Evolutionary conservation across 2,797 vertebrate species (phyloP).

Genomic region (Xenops minutus): DNA sequence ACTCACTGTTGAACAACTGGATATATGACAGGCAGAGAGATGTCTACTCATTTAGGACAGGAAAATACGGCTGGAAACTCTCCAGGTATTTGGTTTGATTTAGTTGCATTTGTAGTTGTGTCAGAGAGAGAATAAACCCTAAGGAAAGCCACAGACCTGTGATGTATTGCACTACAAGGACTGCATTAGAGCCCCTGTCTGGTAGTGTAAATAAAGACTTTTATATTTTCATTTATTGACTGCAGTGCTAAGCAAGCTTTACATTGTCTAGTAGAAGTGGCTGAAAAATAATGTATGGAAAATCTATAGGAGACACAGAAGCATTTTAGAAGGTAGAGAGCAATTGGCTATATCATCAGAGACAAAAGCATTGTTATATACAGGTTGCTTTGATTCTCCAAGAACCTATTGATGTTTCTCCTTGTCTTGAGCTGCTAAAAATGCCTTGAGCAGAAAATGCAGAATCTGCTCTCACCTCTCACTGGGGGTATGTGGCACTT

Average conservation of each 20-base stretch:
- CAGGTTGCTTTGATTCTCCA: neutral
- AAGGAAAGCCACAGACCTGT: constrained; percentile 15
- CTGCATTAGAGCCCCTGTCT: constrained; percentile 39
- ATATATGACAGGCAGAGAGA: neutral
- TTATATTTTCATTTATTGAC: constrained; percentile 57
- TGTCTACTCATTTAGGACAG: neutral
- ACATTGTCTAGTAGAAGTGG: neutral
- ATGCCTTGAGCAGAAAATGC: neutral
- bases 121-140: constrained; percentile 24
- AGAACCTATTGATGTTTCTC: neutral
- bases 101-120: constrained; percentile 30
- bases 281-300: constrained; percentile 46
- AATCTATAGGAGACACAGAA: constrained; percentile 42
- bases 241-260: constrained; percentile 25
- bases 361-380: neutral
- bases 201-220: constrained; percentile 51
- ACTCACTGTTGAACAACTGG: neutral
- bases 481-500: neutral
- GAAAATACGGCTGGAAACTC: neutral
- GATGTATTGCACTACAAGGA: constrained; percentile 36
- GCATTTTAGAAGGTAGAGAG: constrained; percentile 18
- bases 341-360: constrained; percentile 26
- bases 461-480: neutral
- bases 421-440: neutral
- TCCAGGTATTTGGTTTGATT: constrained; percentile 39